phyloP scores from a whole-genome alignment of 2,888 invertebrate genomes.

The Eupelmus urozonus region DNA sequence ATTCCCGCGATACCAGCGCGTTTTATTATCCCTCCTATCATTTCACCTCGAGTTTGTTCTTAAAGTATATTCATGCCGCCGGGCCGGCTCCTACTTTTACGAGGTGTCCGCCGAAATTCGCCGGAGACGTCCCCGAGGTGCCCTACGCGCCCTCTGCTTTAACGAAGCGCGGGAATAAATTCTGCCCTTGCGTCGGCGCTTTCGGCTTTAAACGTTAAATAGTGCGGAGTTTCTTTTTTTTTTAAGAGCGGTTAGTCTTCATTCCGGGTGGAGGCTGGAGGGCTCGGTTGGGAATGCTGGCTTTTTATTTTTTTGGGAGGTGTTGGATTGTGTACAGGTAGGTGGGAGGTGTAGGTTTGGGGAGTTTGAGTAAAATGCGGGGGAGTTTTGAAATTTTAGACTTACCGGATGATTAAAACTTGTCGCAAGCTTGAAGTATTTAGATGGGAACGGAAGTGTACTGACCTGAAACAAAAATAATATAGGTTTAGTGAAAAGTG shows the following conservation, averaged over 20 bases:
- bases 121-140: slow-evolving; percentile 36
- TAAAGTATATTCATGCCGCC: slow-evolving; percentile 47
- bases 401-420: background rate
- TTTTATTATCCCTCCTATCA: slow-evolving; percentile 46
- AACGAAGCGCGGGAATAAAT: slow-evolving; percentile 57
- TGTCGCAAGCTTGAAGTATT: background rate
- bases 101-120: slow-evolving; percentile 38
- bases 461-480: background rate
- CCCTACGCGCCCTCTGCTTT: slow-evolving; percentile 38
- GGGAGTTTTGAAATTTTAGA: background rate
- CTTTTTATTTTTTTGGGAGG: background rate
- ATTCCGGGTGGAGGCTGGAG: background rate
- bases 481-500: no score
- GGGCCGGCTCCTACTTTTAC: slow-evolving; percentile 39
- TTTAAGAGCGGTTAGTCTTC: background rate
- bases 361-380: no score
- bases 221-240: slow-evolving; percentile 25
- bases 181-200: background rate
- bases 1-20: slow-evolving; percentile 31
- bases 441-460: no score
- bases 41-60: slow-evolving; percentile 14
- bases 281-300: background rate
- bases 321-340: no score
- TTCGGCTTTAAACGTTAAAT: slow-evolving; percentile 28
- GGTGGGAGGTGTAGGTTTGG: background rate